Evolutionary conservation across 2,888 invertebrate species (phyloP), one percentile per base, ranked within the genome.

Genomic region (Empis stercorea): DNA sequence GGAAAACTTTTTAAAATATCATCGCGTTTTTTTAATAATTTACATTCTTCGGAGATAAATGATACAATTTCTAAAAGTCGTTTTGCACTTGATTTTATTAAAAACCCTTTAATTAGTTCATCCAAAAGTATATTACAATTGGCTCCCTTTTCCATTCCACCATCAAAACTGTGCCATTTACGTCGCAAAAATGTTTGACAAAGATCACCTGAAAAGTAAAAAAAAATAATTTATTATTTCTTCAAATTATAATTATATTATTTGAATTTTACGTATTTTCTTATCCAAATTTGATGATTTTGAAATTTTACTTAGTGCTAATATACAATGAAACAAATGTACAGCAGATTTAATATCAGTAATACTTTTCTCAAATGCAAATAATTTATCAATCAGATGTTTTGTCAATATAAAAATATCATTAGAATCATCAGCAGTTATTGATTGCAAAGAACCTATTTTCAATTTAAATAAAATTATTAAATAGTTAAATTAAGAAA

Each of bases 91-190:
- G 75, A 76, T 50, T 76, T 74, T 34, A 70, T 67, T 9, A 84
- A 72, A 62, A 79, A 83, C n/a, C 75, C 74, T 57, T 76, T 76
- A 14, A 84, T 66, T 45, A 87, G 64, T 50, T 72, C 71, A 58
- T 83, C 78, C 14, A 86, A 65, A 51, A 75, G 71, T 52, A 77
- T 74, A 63, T 82, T 84, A 54, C 74, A 78, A 48, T 71, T 60
- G 10, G 80, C 71, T 13, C 85, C 86, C 52, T 76, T 80, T 59
- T 83, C 81, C 46, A 72, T 62, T 50, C 68, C 59, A 3, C 83
- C 82, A 55, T 79, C 76, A 37, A 71, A 63, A 51, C 76, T 75
- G 56, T 76, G 78, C 88, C 88, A 88, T 52, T 78, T 76, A 46
- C 76, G 74, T 32, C 72, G 73, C 53, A 88, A 68, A 55, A 86